Conservation (phyloP, 2,113 vertebrate species). For the Atherinomorus stipes region DNA sequence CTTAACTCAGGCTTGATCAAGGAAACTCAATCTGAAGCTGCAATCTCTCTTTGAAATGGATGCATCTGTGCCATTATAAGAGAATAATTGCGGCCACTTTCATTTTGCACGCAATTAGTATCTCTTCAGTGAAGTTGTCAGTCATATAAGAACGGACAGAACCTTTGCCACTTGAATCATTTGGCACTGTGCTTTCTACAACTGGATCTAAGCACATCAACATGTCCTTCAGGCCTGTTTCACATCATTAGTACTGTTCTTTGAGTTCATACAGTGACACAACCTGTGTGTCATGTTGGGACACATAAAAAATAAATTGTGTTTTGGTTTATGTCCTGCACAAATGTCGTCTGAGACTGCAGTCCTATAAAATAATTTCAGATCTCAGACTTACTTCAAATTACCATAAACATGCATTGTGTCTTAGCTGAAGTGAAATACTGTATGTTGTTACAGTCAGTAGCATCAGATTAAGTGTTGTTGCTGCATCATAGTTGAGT, state of each 20-base stretch:
- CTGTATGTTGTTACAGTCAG: neutral
- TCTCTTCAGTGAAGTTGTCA: constrained; percentile 71
- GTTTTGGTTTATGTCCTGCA: no score
- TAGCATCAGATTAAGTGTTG: neutral
- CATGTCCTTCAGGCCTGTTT: constrained; percentile 48
- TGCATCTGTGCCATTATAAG: constrained; percentile 70
- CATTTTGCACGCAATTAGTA: constrained; percentile 71
- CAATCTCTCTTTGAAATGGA: constrained; percentile 68
- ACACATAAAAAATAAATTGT: neutral
- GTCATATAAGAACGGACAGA: constrained; percentile 59
- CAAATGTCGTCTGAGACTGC: neutral
- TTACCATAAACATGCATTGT: neutral
- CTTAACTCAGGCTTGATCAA: constrained; percentile 43
- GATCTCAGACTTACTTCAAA: neutral
- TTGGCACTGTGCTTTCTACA: constrained; percentile 46
- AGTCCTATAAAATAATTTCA: neutral
- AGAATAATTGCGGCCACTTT: constrained; percentile 79
- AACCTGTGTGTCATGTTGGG: constrained; percentile 20
- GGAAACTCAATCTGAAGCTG: constrained; percentile 65
- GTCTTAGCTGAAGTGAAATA: neutral
- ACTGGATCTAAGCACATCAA: constrained; percentile 63
- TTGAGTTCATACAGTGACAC: constrained; percentile 12
- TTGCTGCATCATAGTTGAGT: neutral
- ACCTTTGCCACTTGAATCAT: constrained; percentile 74
- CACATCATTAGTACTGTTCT: constrained; percentile 47